Evolutionary conservation across 1,140 invertebrate genomes (phyloP), one percentile per base, ranked within the genome.

Genomic region (Venturia canescens): DNA sequence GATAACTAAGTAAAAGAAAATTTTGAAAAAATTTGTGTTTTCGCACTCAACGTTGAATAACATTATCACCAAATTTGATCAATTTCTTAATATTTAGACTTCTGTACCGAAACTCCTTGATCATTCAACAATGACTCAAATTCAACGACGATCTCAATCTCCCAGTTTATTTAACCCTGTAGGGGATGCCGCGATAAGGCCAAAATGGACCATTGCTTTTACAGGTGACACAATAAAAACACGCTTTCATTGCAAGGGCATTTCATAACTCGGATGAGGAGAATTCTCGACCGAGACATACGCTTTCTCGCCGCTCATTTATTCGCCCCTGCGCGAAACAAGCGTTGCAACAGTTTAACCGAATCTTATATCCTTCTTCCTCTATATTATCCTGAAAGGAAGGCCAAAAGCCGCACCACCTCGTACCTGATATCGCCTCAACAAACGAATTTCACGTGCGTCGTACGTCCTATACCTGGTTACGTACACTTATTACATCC

Each of bases 201-300:
- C n/a, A n/a, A n/a, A n/a, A n/a, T n/a, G n/a, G n/a, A n/a, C n/a
- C 6, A 57, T 57, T 57, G 53, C 53, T 1, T 21, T 57, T n/a
- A n/a, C 9, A n/a, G 53, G 53, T 18, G 21, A 57, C 53, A 44
- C 3, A 44, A 44, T 44, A 44, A 44, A 44, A 44, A 57, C 15
- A 53, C 11, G 11, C 11, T 34, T 15, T 2, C 11, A 13, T 18
- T 57, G 23, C 13, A 7, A 66, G 15, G 13, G 60, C 3, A 15
- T 23, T n/a, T n/a, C 60, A 66, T 27, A 72, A 72, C 31, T 72
- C n/a, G n/a, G n/a, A n/a, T 31, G 31, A 38, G 21, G 21, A 31
- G 1, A 44, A 16, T 16, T 72, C 44, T 72, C 31, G 70, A 27
- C 31, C 44, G 23, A 44, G 31, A 4, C 18, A 72, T 72, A 44